Evolutionary conservation across 2,888 invertebrate species (phyloP).

Genomic region (Dicranocentrus wangi): DNA sequence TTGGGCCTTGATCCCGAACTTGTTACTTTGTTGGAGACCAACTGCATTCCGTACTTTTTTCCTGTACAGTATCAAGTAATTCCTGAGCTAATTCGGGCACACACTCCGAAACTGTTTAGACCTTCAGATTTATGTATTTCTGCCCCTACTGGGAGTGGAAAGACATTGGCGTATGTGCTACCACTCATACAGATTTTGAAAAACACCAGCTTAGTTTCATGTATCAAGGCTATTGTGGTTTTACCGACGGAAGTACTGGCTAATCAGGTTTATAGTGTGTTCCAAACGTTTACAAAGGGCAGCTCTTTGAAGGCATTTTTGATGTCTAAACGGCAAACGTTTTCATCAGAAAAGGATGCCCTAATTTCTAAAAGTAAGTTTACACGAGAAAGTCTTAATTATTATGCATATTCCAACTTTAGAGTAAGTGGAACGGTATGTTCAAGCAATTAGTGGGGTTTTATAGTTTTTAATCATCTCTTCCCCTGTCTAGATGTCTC

Average conservation of each 20-base stretch:
- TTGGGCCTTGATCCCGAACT: constrained; percentile 80
- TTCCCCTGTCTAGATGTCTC: constrained; percentile 59
- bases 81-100: constrained; percentile 82
- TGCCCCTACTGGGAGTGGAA: constrained; percentile 77
- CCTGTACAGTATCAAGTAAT: constrained; percentile 89
- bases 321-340: constrained; percentile 66
- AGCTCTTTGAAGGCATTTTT: constrained; percentile 83
- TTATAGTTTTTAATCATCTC: constrained; percentile 12
- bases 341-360: constrained; percentile 67
- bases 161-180: constrained; percentile 78
- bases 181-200: constrained; percentile 76
- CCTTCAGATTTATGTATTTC: constrained; percentile 92
- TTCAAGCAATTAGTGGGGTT: too few species aligned
- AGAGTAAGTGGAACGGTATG: too few species aligned
- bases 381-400: too few species aligned
- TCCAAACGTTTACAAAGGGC: constrained; percentile 80
- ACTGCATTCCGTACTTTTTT: constrained; percentile 86
- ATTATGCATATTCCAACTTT: too few species aligned
- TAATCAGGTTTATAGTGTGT: constrained; percentile 69
- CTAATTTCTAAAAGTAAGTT: constrained; percentile 62
- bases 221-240: constrained; percentile 69
- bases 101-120: constrained; percentile 80
- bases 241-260: constrained; percentile 72
- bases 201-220: constrained; percentile 56
- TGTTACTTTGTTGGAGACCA: constrained; percentile 80